Evolutionary conservation across 1,140 invertebrate species (phyloP).

Genomic region (Bombus turneri): DNA sequence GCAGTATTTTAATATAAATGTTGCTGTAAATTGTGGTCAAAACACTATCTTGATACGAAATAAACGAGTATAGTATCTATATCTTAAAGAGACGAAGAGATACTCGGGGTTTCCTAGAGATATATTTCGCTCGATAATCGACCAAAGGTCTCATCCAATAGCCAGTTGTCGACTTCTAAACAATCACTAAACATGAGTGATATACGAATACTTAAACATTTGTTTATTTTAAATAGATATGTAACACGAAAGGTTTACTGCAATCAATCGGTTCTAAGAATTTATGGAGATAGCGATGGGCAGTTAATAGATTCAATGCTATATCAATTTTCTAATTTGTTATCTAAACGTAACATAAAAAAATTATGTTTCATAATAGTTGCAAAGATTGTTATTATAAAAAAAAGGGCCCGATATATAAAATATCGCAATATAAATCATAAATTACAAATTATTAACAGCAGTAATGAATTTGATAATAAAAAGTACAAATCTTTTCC

Average conservation of each 20-base stretch:
- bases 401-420: too few species aligned
- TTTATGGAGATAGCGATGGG: neutral
- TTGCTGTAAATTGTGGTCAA: neutral
- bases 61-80: neutral
- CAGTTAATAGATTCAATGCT: too few species aligned
- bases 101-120: neutral
- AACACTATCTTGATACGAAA: neutral
- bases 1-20: neutral
- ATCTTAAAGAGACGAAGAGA: neutral
- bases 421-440: too few species aligned
- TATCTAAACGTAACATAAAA: neutral
- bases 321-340: neutral
- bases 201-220: too few species aligned
- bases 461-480: too few species aligned
- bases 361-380: neutral
- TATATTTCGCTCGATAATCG: neutral
- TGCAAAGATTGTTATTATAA: too few species aligned
- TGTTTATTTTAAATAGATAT: neutral
- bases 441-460: too few species aligned
- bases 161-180: too few species aligned
- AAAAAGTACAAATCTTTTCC: too few species aligned
- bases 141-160: neutral
- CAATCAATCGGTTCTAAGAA: neutral
- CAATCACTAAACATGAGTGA: fast-evolving
- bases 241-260: neutral